Base-by-base conservation (phyloP, 2,797 vertebrate species). In the Podarcis lilfordi region DNA sequence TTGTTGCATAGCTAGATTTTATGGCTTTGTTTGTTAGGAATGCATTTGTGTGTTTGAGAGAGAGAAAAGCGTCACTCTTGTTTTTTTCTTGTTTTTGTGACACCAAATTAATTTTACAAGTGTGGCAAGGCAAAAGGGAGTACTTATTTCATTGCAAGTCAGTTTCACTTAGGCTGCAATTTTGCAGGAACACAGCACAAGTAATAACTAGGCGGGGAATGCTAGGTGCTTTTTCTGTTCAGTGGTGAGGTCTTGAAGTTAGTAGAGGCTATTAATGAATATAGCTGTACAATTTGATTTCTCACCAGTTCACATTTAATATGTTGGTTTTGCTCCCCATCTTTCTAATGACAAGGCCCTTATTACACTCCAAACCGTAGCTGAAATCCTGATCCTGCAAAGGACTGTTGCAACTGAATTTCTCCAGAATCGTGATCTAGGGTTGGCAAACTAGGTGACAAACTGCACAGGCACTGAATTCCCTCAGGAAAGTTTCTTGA, bases 271-370 rank as follows among this genome's bases (percentile, higher is more conserved):
- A 71, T 71, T 61, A 74, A 82, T 69, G 27, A 68, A 69, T 27
- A 82, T 43, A 43, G 8, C 43, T 9, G 43, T 43, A 43, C 8
- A 43, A 43, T 50, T 61, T 84, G 59, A 11, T 69, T 40, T 69
- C 32, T 77, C 40, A 74, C 1, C n/a, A 86, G 4, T 23, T 90
- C 89, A 81, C 13, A 86, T 23, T 3, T 90, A 40, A 35, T 79
- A 8, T 21, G 27, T 43, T 81, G 68, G 35, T 4, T 86, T 80
- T 80, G 17, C n/a, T 40, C 9, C 59, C 68, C 29, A 25, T 21
- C 19, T 81, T 74, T 74, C 35, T n/a, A 15, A 40, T 40, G 25
- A 74, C 45, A 80, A 81, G n/a, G 43, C 40, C 32, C 19, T 75
- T 32, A 25, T 43, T 40, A 85, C 5, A 50, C 7, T 55, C 15